phyloP scores from a whole-genome alignment of 2,797 vertebrate species.

The Neostethus bicornis region DNA sequence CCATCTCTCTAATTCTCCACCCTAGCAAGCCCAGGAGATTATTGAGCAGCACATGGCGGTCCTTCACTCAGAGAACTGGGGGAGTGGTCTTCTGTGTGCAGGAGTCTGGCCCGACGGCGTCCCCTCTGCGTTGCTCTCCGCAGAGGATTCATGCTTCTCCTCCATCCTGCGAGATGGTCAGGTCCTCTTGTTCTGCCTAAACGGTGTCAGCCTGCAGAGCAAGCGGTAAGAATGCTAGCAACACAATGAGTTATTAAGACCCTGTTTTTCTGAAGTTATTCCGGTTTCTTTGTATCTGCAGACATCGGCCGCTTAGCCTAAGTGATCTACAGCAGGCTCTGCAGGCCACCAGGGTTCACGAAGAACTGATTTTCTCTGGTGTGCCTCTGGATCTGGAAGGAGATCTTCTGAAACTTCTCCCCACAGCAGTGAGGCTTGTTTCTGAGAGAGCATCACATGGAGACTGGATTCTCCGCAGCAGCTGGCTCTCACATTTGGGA shows the following conservation, averaged over 20 bases:
- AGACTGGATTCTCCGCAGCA: conserved; percentile 92
- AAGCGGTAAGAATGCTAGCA: conserved; percentile 78
- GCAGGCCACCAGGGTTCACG: conserved; percentile 80
- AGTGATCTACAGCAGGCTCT: conserved; percentile 86
- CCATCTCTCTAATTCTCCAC: neutral
- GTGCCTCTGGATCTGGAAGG: conserved; percentile 72
- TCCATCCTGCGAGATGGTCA: conserved; percentile 89
- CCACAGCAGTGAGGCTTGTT: conserved; percentile 86
- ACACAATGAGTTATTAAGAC: no score
- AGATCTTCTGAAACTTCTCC: conserved; percentile 82
- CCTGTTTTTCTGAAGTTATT: no score
- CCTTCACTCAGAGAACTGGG: conserved; percentile 81
- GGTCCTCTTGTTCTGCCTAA: conserved; percentile 89
- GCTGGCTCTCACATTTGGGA: conserved; percentile 88
- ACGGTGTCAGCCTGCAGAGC: conserved; percentile 85
- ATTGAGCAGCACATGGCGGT: conserved; percentile 83
- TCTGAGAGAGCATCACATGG: conserved; percentile 90
- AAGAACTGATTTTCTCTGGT: conserved; percentile 81
- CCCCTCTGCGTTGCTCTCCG: conserved; percentile 85
- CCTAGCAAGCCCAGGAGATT: conserved; percentile 84
- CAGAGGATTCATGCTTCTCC: conserved; percentile 92
- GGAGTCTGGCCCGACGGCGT: conserved; percentile 94
- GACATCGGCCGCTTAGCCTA: conserved; percentile 87
- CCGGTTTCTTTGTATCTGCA: conserved; percentile 53
- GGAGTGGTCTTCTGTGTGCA: conserved; percentile 83